These are phyloP conservation scores for Clistopyga incitator DNA, from an alignment of 2,888 invertebrate genomes.

Conservation along the genomic window DNA sequence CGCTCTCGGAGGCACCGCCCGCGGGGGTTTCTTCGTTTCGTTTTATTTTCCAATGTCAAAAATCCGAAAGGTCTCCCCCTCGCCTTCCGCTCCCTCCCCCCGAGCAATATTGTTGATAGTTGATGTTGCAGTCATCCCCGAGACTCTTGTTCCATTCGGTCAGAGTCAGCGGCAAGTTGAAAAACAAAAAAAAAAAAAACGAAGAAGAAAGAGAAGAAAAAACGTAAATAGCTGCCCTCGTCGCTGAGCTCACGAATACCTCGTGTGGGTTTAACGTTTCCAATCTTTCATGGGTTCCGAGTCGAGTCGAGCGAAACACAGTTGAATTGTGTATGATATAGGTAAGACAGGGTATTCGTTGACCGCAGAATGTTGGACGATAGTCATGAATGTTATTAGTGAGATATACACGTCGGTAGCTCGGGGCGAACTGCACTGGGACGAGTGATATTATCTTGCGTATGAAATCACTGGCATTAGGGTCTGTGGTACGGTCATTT, in stretches of 20 bases:
- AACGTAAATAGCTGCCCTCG: conserved; percentile 22
- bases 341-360: background rate
- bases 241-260: conserved; percentile 18
- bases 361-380: conserved; percentile 9
- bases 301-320: conserved; percentile 1
- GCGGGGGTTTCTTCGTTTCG: conserved; percentile 49
- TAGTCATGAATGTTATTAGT: conserved; percentile 59
- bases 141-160: conserved; percentile 40
- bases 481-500: background rate
- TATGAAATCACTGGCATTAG: conserved; percentile 57
- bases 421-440: background rate
- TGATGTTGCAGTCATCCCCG: conserved; percentile 79
- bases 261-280: conserved; percentile 44
- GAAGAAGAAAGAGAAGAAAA: too few species aligned
- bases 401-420: conserved; percentile 39
- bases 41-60: conserved; percentile 80
- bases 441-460: conserved; percentile 53
- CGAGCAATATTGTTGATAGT: conserved; percentile 82
- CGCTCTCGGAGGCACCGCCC: conserved; percentile 45
- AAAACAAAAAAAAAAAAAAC: background rate
- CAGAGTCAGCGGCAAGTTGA: background rate
- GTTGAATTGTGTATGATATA: background rate
- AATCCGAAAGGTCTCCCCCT: conserved; percentile 65
- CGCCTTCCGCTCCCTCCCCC: conserved; percentile 18
- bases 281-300: conserved; percentile 22